These are phyloP conservation scores for Melanotus villosus DNA, from an alignment of 2,888 invertebrate genomes.

Conservation along the genomic window DNA sequence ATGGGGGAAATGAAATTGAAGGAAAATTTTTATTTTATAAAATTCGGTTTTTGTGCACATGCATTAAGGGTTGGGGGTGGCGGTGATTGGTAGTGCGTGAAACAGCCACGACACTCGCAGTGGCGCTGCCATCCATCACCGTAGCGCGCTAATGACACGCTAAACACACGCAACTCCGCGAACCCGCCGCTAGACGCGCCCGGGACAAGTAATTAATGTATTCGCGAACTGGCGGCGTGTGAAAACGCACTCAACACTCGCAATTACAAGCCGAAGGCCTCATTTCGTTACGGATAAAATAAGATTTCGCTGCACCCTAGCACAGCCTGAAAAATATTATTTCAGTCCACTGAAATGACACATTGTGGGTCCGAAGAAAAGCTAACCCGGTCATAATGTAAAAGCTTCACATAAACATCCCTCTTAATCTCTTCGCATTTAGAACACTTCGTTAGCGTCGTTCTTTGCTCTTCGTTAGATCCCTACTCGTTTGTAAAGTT, in stretches of 20 bases:
- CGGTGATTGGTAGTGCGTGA: conserved; percentile 66
- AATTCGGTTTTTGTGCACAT: conserved; percentile 36
- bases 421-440: conserved; percentile 16
- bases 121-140: conserved; percentile 66
- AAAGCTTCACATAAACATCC: conserved; percentile 23
- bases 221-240: conserved; percentile 63
- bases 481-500: no score
- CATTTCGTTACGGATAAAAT: conserved; percentile 47
- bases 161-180: conserved; percentile 65
- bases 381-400: conserved; percentile 5
- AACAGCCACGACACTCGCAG: conserved; percentile 66
- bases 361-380: conserved; percentile 1
- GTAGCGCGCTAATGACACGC: conserved; percentile 66
- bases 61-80: conserved; percentile 49
- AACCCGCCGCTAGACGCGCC: conserved; percentile 57
- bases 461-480: no score
- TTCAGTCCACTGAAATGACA: conserved; percentile 30
- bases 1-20: conserved; percentile 8
- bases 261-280: conserved; percentile 51
- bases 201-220: conserved; percentile 64
- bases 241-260: conserved; percentile 61
- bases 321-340: conserved; percentile 38
- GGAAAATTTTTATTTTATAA: conserved; percentile 26
- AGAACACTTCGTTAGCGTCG: background rate
- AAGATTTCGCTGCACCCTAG: conserved; percentile 43